These are phyloP conservation scores for Gallinago nigripennis DNA, from an alignment of 2,797 vertebrate genomes.

Conservation along the genomic window DNA sequence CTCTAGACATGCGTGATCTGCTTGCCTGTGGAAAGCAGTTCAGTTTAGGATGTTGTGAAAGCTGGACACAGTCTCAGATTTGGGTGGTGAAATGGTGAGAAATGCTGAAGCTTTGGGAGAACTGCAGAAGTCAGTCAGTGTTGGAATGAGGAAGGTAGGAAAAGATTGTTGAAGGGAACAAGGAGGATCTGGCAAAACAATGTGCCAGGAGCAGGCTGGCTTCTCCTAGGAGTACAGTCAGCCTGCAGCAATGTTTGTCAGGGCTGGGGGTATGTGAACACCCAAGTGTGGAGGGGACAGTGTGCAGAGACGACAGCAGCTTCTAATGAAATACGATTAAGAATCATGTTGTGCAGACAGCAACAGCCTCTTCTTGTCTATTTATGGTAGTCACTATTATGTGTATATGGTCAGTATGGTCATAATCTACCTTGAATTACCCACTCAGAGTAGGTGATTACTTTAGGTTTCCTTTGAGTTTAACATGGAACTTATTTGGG, in stretches of 20 bases:
- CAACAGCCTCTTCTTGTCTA: background rate
- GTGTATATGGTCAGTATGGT: background rate
- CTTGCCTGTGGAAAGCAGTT: background rate
- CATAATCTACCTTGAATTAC: background rate
- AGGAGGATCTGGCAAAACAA: background rate
- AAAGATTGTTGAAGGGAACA: background rate
- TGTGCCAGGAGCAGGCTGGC: rapidly evolving
- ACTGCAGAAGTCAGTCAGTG: background rate
- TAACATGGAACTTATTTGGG: background rate
- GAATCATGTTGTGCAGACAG: background rate
- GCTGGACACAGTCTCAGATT: background rate
- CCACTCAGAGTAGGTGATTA: background rate
- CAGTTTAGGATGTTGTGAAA: background rate
- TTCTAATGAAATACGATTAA: background rate
- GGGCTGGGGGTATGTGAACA: background rate
- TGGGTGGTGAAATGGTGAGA: background rate
- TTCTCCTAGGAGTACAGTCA: background rate
- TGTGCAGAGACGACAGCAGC: background rate
- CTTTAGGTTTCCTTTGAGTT: background rate
- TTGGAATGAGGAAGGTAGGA: background rate
- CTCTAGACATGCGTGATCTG: background rate
- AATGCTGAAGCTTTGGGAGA: background rate
- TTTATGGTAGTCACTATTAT: background rate
- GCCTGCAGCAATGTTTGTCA: background rate
- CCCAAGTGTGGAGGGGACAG: background rate